Percentiles rank a stretch among this genome's conserved stretches.
phyloP scores from a whole-genome alignment of 1,140 invertebrate species.

The Ceratosolen solmsi region DNA sequence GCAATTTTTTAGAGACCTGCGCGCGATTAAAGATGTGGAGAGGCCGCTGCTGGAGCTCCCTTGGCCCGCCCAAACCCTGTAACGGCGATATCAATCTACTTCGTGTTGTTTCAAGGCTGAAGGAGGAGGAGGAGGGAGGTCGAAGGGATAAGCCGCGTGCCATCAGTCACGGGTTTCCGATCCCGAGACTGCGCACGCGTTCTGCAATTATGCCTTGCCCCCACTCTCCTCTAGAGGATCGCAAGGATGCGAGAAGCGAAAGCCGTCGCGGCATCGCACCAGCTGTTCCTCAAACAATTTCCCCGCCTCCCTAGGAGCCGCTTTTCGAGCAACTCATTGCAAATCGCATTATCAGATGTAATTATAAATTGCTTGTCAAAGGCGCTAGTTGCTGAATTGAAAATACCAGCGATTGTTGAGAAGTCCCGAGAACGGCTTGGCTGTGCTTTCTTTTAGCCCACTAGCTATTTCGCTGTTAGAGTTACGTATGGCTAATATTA shows the following conservation, averaged over 20 bases:
- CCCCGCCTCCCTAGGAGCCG: neutral
- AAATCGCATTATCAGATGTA: neutral
- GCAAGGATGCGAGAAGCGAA: neutral
- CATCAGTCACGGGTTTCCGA: slow-evolving; percentile 13
- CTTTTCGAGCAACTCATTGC: neutral
- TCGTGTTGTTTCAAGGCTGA: neutral
- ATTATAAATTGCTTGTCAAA: neutral
- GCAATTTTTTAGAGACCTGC: neutral
- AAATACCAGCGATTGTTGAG: neutral
- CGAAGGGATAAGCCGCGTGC: neutral
- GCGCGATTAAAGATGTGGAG: slow-evolving; percentile 49
- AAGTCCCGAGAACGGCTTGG: neutral
- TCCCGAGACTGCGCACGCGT: slow-evolving; percentile 1
- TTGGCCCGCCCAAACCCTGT: slow-evolving; percentile 72
- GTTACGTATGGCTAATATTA: too few relatives aligned
- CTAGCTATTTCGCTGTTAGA: too few relatives aligned
- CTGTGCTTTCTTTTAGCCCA: too few relatives aligned
- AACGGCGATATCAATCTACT: slow-evolving; percentile 67
- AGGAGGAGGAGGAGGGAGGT: neutral
- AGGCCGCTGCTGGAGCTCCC: slow-evolving; percentile 14
- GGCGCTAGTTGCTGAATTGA: neutral
- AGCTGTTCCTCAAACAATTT: neutral
- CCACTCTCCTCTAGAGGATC: too few relatives aligned
- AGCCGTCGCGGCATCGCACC: neutral
- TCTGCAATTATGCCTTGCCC: neutral